Base-by-base conservation (phyloP, 1,140 invertebrate species). In the Danaus plexippus region DNA sequence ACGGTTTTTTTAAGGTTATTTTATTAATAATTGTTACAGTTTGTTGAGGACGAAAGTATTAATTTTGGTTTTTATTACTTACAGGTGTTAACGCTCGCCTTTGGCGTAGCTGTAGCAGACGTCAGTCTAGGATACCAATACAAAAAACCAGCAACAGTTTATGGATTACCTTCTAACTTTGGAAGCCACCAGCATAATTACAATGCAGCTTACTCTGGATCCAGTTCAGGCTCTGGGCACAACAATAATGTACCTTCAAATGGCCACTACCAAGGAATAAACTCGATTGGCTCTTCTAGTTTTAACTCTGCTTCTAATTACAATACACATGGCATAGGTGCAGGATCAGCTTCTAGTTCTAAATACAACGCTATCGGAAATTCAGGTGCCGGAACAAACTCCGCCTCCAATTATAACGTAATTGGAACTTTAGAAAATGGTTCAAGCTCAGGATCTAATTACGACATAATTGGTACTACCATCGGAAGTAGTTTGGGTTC, bases 111-210 rank as follows among this genome's bases (percentile, higher is more conserved):
- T 13, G 48, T 60, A 9, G 80, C 75, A 9, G 82, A 81, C 52
- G 62, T 81, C 4, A 53, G 71, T 9, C 64, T 77, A 2, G 79
- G 81, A 10, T 85, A 82, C 54, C 67, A 81, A 9, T 83, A 85
- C 61, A 73, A 82, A 43, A 62, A 64, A 9, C 79, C 81, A 1
- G 60, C 75, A 9, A 75, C 71, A 8, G 66, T 71, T 0, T 83
- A 75, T 45, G 74, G 71, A 18, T 52, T 69, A 3, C 69, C 73
- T 9, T 75, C 75, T 44, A 69, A 71, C 61, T 22, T 57, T 11
- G 64, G 66, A 22, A 54, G 54, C 49, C 61, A 57, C 47, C 55
- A 52, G 22, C 55, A 64, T 15, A 55, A 54, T 51, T 64, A 55
- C 18, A 59, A 57, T 12, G 54, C 58, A 12, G 66, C 61, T 11